Evolutionary conservation across 2,888 invertebrate genomes (phyloP).

Genomic region (Cephonodes hylas): DNA sequence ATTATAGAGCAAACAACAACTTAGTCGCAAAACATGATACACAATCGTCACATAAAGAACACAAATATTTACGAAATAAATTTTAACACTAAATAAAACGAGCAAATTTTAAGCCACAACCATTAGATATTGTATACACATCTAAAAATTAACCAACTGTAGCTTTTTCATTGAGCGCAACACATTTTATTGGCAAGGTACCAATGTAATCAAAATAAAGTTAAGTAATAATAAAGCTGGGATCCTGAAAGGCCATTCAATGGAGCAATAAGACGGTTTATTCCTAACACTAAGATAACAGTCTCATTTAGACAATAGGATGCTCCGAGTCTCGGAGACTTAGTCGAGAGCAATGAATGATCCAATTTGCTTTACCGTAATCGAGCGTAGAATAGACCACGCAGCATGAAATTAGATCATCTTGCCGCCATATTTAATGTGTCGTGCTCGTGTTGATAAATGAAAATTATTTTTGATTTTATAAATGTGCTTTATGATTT

Average conservation of each 20-base stretch:
- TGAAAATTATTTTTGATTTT: not conserved
- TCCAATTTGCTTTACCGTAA: slow-evolving; percentile 72
- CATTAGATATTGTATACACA: not conserved
- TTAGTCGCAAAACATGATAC: no score
- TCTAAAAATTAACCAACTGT: not conserved
- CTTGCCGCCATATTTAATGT: slow-evolving; percentile 40
- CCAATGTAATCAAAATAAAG: slow-evolving; percentile 35
- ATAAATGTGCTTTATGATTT: not conserved
- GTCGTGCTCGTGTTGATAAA: slow-evolving; percentile 1
- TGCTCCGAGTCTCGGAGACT: slow-evolving; percentile 26
- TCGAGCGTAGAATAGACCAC: slow-evolving; percentile 69
- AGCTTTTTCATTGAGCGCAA: slow-evolving; percentile 1
- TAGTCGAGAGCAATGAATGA: slow-evolving; percentile 62
- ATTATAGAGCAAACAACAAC: no score
- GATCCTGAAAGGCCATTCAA: slow-evolving; percentile 30
- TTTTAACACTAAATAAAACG: no score
- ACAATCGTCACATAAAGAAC: no score
- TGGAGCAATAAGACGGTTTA: slow-evolving; percentile 39
- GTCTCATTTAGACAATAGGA: slow-evolving; percentile 47
- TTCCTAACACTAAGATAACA: slow-evolving; percentile 49
- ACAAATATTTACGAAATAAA: no score
- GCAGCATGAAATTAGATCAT: slow-evolving; percentile 73
- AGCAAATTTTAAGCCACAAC: no score
- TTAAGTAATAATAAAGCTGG: slow-evolving; percentile 28
- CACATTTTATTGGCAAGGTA: slow-evolving; percentile 12